Evolutionary conservation across 2,113 vertebrate genomes (phyloP), one percentile per base, ranked within the genome.

Genomic region (Apodemus sylvaticus): DNA sequence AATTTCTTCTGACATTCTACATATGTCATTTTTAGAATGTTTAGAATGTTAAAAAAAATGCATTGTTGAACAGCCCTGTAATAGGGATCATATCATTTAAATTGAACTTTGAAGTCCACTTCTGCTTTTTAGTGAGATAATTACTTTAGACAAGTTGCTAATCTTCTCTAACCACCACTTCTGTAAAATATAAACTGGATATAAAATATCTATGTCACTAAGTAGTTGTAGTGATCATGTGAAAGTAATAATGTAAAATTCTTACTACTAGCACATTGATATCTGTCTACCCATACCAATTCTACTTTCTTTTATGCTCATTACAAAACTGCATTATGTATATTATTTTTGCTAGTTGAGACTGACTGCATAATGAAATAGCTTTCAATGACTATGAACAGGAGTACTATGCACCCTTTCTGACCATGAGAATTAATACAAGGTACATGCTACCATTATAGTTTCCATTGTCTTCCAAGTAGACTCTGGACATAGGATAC

Each of bases 81-180:
- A 17, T 42, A 16, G 13, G 53, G 34, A 3, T 31, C 66, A 1
- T 22, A 55, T 42, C 2, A 36, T 31, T 12, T 77, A 53, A 48
- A 20, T 71, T 39, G 11, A 94, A 81, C 24, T 90, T 96, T 90
- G 24, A 95, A 89, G 96, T 73, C 20, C 4, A 86, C 5, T 45
- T 93, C 76, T 97, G 24, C 39, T 95, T 6, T 62, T 96, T 68
- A 74, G 39, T 96, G 36, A 24, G 34, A 97, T 77, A 85, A 16
- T 95, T 95, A 91, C 77, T 73, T 91, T 96, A 85, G 64, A 36
- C 77, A 51, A 83, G 22, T 96, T 64, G 26, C 93, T 78, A 83
- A 94, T 55, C 45, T 1, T 81, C 83, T 96, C 53, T 95, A 92
- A 68, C 45, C 19, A 85, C 86, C 48, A 71, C 88, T 87, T 96